These are phyloP conservation scores for Zaprionus lachaisei DNA, from an alignment of 1,140 invertebrate species.

Conservation along the genomic window DNA sequence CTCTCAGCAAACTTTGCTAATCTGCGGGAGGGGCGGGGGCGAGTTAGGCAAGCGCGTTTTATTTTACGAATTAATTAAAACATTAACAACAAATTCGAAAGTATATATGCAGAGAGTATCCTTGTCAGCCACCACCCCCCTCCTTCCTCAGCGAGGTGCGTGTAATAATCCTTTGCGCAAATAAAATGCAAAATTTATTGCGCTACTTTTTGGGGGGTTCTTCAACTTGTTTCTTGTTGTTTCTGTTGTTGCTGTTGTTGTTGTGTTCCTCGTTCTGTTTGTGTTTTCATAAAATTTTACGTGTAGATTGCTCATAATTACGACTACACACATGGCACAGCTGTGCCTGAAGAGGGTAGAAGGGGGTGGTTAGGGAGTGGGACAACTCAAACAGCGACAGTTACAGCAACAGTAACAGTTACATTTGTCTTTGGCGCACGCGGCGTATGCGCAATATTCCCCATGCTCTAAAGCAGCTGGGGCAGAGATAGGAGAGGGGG, in stretches of 20 bases:
- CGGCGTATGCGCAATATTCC: slow-evolving; percentile 59
- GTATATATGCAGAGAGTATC: slow-evolving; percentile 25
- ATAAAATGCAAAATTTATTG: slow-evolving; percentile 76
- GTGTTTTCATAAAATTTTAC: slow-evolving; percentile 56
- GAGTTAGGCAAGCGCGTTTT: slow-evolving; percentile 38
- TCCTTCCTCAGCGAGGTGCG: slow-evolving; percentile 17
- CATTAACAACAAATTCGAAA: slow-evolving; percentile 62
- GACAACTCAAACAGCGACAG: slow-evolving; percentile 36
- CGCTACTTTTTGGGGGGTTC: slow-evolving; percentile 30
- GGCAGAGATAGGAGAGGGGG: background rate
- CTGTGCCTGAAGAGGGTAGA: background rate
- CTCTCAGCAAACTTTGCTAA: slow-evolving; percentile 32
- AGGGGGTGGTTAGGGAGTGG: background rate
- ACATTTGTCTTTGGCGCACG: slow-evolving; percentile 63
- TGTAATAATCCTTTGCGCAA: slow-evolving; percentile 57
- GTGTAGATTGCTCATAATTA: slow-evolving; percentile 76
- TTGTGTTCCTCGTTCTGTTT: slow-evolving; percentile 23
- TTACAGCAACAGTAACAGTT: slow-evolving; percentile 32
- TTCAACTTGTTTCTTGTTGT: slow-evolving; percentile 2
- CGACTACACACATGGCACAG: slow-evolving; percentile 53
- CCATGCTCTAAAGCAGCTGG: slow-evolving; percentile 12
- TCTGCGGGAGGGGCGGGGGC: background rate
- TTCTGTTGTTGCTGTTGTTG: background rate
- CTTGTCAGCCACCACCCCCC: slow-evolving; percentile 12
- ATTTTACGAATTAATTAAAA: slow-evolving; percentile 76